Base-by-base conservation (phyloP, 1,140 invertebrate species). In the Cyclina sinensis region DNA sequence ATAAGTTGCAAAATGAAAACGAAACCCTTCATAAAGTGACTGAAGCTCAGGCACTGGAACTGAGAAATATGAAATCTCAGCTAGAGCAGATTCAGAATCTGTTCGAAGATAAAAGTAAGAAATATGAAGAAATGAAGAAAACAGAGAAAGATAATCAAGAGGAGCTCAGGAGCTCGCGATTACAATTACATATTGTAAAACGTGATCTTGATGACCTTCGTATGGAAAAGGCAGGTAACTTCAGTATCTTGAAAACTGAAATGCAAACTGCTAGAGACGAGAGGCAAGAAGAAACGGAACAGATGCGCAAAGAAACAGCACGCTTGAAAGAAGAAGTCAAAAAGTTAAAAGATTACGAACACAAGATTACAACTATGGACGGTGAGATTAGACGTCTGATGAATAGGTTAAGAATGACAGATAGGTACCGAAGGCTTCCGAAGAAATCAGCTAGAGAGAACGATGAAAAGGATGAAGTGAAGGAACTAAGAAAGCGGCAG, bases 41-140 rank as follows among this genome's bases (percentile, higher is more conserved):
- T 14, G 84, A 86, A 30, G 84, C 84, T n/a, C 84, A 86, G 39
- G 65, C 84, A 5, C 14, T 86, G 35, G 84, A 86, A 65, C 84
- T 86, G 0, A 76, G 84, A 78, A 86, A 86, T 62, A 86, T 86
- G 84, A 86, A 86, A 57, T 32, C 54, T 35, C 84, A 86, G 43
- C 48, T 86, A 32, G 84, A 86, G 43, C 84, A 86, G 51, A 78
- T 86, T 37, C 84, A 86, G 27, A 59, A 48, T 39, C 59, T 86
- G 7, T 30, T 86, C 11, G 84, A 86, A 21, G 84, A 86, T 46
- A 86, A 65, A 46, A 86, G 5, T 54, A 35, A 4, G 24, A 76
- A 78, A 65, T 86, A 86, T 78, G 68, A 86, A 35, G 51, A 78
- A 21, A 86, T 86, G 84, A 86, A 86, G 57, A 86, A 43, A 62